Evolutionary conservation across 2,113 vertebrate genomes (phyloP), one percentile per base, ranked within the genome.

Genomic region (Spilogale gracilis): DNA sequence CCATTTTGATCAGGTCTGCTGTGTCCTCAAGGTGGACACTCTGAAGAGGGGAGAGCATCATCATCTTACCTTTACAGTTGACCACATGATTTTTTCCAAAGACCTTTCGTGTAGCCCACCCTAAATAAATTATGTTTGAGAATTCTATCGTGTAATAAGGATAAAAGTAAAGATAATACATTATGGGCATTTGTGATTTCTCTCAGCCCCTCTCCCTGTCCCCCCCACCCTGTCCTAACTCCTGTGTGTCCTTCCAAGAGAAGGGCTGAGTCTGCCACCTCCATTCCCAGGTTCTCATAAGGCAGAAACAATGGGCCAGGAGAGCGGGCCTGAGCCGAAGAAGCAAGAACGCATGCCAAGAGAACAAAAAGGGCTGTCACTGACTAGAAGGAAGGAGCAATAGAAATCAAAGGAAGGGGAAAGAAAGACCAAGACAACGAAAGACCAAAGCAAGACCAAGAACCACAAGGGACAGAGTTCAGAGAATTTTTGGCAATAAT

Each of bases 401-500:
- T 14, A 67, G 9, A 82, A 63, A 10, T 13, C 14, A 38, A 78
- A 81, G 56, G 81, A 95, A 61, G 73, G 30, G 17, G 30, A 50
- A 85, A 52, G 58, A 67, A 91, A 38, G 38, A 38, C 38, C 38
- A 38, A 38, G 38, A 38, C 38, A 38, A 38, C 38, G 38, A 38
- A 38, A 38, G 38, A 38, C 38, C 38, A 38, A 74, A 30, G 21
- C 30, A 78, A 79, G 91, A 78, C 76, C 23, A 88, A 84, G 69
- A 83, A 65, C n/a, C 61, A 63, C 9, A 54, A 54, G 10, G n/a
- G 30, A 79, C 11, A 54, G 52, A 50, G 30, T 27, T 96, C 38
- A 52, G 76, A 90, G 32, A 91, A 78, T 83, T 83, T 69, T 83
- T 4, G 79, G 87, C 61, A n/a, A 50, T 30, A 32, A 87, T 97